phyloP scores from a whole-genome alignment of 2,113 vertebrate species.

The Alligator sinensis region DNA sequence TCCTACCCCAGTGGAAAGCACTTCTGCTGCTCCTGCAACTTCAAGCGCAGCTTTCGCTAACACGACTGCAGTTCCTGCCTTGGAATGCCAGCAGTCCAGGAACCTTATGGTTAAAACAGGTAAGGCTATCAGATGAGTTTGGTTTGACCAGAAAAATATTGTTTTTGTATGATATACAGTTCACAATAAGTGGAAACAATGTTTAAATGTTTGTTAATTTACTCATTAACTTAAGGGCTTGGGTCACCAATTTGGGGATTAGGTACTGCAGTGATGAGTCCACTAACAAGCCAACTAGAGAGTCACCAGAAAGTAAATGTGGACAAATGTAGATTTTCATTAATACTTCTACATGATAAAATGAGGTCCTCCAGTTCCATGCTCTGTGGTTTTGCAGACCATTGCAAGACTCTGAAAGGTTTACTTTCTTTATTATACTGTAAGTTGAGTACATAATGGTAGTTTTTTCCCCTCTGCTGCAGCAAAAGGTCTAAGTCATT shows the following conservation, averaged over 20 bases:
- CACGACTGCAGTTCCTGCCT: slow-evolving; percentile 81
- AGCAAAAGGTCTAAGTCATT: neutral
- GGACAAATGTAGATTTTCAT: neutral
- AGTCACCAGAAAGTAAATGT: neutral
- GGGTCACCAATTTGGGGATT: rapidly evolving
- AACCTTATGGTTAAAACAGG: slow-evolving; percentile 94
- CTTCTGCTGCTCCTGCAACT: slow-evolving; percentile 57
- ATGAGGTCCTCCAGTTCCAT: neutral
- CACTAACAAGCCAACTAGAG: rapidly evolving
- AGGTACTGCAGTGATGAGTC: neutral
- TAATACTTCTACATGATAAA: rapidly evolving
- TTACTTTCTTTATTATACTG: neutral
- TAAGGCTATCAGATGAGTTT: slow-evolving; percentile 33
- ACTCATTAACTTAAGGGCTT: rapidly evolving
- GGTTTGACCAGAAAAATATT: neutral
- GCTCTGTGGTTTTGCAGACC: neutral
- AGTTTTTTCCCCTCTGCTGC: neutral
- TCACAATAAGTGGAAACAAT: neutral
- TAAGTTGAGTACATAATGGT: neutral
- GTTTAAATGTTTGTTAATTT: neutral
- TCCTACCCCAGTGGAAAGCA: slow-evolving; percentile 69
- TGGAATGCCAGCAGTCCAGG: slow-evolving; percentile 92
- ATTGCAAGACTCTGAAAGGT: neutral
- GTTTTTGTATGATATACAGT: neutral
- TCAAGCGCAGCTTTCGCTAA: slow-evolving; percentile 73